Conservation (phyloP, 2,888 invertebrate species). For the Thera obeliscata region DNA sequence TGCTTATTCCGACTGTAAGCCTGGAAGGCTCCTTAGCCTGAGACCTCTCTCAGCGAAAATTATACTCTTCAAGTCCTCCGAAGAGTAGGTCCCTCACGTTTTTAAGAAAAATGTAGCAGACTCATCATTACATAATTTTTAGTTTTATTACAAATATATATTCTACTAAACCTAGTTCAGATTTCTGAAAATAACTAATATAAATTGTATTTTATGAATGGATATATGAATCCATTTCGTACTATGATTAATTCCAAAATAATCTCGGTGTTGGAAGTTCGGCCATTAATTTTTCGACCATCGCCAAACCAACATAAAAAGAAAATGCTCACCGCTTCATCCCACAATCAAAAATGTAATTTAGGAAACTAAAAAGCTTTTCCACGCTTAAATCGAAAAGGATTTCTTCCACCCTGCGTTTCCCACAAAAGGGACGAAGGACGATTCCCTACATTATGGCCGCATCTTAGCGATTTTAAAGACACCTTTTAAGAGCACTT, state of each 20-base stretch:
- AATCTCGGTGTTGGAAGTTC: neutral
- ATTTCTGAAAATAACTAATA: too few relatives aligned
- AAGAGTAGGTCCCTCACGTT: conserved; percentile 13
- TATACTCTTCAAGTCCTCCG: conserved; percentile 21
- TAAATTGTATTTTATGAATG: too few relatives aligned
- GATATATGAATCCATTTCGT: too few relatives aligned
- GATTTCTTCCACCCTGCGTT: conserved; percentile 40
- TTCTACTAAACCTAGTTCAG: too few relatives aligned
- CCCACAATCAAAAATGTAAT: neutral
- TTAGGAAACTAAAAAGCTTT: neutral
- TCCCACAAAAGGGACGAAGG: conserved; percentile 54
- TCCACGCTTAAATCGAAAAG: conserved; percentile 8
- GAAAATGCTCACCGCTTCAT: neutral
- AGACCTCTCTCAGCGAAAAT: conserved; percentile 24
- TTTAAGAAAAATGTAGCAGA: conserved; percentile 1
- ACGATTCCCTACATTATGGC: conserved; percentile 63
- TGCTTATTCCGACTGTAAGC: conserved; percentile 14
- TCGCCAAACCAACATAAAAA: neutral
- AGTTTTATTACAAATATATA: too few relatives aligned
- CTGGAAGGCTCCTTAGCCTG: conserved; percentile 21
- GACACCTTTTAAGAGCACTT: conserved; percentile 67
- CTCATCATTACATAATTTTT: neutral
- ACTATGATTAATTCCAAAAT: too few relatives aligned
- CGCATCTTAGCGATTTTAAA: conserved; percentile 67
- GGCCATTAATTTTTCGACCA: conserved; percentile 1